Percentiles rank a stretch among this genome's conserved stretches.
Evolutionary conservation across 2,797 vertebrate genomes (phyloP).

Genomic region (Ctenopoma kingsleyae): DNA sequence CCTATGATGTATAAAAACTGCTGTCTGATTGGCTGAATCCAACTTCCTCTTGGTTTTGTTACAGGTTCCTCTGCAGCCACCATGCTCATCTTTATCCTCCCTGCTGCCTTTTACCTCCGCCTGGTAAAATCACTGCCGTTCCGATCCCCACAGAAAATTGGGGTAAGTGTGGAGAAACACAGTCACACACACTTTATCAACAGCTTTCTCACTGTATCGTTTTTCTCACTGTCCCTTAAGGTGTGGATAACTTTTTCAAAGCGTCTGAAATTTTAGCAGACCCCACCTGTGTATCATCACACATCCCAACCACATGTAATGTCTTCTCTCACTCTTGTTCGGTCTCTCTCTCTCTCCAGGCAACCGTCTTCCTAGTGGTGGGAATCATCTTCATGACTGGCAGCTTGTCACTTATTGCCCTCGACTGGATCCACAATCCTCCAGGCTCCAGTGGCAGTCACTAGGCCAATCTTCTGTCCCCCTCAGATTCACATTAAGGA

Average conservation of each 20-base stretch:
- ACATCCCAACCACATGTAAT: slow-evolving; percentile 9
- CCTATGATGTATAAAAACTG: background rate
- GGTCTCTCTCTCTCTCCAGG: slow-evolving; percentile 75
- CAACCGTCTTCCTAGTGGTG: slow-evolving; percentile 89
- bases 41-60: background rate
- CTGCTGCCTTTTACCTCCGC: slow-evolving; percentile 93
- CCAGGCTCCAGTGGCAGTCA: slow-evolving; percentile 86
- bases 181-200: background rate
- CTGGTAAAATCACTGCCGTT: slow-evolving; percentile 92
- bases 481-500: slow-evolving; percentile 26
- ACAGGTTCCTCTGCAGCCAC: slow-evolving; percentile 96
- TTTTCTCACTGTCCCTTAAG: slow-evolving; percentile 11
- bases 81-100: slow-evolving; percentile 97
- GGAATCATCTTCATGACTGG: slow-evolving; percentile 95
- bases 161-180: slow-evolving; percentile 83
- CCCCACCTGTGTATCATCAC: slow-evolving; percentile 11
- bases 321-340: slow-evolving; percentile 13
- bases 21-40: slow-evolving; percentile 4
- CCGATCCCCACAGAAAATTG: slow-evolving; percentile 93
- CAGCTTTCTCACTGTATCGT: slow-evolving; percentile 42
- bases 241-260: background rate
- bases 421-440: slow-evolving; percentile 95
- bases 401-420: slow-evolving; percentile 94
- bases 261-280: background rate
- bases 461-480: slow-evolving; percentile 74